Conservation (phyloP, 2,888 invertebrate genomes). For the Abrostola triplasia region DNA sequence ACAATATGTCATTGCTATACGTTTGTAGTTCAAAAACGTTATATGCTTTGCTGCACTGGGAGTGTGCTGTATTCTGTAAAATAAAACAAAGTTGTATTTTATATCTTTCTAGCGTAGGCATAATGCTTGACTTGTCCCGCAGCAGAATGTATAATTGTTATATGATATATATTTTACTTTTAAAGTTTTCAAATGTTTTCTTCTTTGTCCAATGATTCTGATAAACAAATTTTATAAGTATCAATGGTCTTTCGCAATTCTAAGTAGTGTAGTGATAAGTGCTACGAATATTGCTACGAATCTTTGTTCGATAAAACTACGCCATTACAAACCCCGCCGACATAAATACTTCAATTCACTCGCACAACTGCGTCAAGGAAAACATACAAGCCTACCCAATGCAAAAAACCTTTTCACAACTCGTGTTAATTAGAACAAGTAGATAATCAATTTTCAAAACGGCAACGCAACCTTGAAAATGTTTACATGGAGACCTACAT, state of each 20-base stretch:
- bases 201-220: too few species aligned
- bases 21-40: slow-evolving; percentile 7
- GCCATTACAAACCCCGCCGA: slow-evolving; percentile 7
- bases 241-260: too few species aligned
- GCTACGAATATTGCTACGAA: slow-evolving; percentile 1
- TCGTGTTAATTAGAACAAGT: slow-evolving; percentile 26
- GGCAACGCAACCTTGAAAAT: slow-evolving; percentile 73
- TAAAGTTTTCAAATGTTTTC: too few species aligned
- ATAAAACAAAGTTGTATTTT: background rate
- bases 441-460: slow-evolving; percentile 64
- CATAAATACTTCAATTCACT: background rate
- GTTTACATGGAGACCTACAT: slow-evolving; percentile 77
- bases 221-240: too few species aligned
- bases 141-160: too few species aligned
- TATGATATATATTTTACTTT: too few species aligned
- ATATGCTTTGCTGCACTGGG: slow-evolving; percentile 1
- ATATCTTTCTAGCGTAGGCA: background rate
- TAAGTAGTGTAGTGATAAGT: background rate
- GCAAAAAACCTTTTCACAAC: background rate
- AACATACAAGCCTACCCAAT: slow-evolving; percentile 4
- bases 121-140: background rate
- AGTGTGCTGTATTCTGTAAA: background rate
- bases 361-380: slow-evolving; percentile 16
- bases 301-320: background rate
- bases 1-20: slow-evolving; percentile 26